These are phyloP conservation scores for Helicoverpa zea DNA, from an alignment of 1,140 invertebrate species.

Conservation along the genomic window DNA sequence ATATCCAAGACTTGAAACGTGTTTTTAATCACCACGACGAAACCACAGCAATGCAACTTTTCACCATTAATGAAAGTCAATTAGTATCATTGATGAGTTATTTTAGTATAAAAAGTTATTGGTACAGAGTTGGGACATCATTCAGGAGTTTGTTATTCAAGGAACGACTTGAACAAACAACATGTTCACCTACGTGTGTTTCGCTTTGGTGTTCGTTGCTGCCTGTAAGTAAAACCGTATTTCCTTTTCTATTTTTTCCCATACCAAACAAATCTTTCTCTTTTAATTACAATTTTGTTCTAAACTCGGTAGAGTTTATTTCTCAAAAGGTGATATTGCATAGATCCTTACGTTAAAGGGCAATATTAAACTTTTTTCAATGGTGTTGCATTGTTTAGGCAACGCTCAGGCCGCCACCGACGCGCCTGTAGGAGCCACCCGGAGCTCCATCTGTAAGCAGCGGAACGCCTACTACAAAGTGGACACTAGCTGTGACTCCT, in stretches of 20 bases:
- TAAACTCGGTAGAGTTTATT: too few relatives aligned
- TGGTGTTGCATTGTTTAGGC: not conserved
- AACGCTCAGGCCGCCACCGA: not conserved
- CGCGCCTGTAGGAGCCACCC: not conserved
- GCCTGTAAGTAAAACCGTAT: constrained; percentile 49
- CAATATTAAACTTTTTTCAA: not conserved
- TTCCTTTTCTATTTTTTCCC: too few relatives aligned
- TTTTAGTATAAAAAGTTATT: constrained; percentile 55
- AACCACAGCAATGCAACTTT: constrained; percentile 16
- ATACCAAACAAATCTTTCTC: too few relatives aligned
- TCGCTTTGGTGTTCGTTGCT: constrained; percentile 42
- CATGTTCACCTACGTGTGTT: constrained; percentile 50
- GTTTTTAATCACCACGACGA: constrained; percentile 24
- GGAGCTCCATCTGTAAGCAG: constrained; percentile 47
- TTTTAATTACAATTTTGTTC: too few relatives aligned
- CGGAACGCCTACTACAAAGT: constrained; percentile 88
- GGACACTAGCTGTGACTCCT: constrained; percentile 89
- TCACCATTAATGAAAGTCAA: constrained; percentile 28
- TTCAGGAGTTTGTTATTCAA: constrained; percentile 21
- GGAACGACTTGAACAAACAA: constrained; percentile 41
- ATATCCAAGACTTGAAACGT: constrained; percentile 3
- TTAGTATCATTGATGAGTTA: constrained; percentile 46
- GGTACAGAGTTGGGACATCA: constrained; percentile 19
- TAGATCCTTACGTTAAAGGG: too few relatives aligned
- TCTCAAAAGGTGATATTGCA: too few relatives aligned